Base-by-base conservation (phyloP, 2,888 invertebrate genomes). In the Adelognathus sp. region DNA sequence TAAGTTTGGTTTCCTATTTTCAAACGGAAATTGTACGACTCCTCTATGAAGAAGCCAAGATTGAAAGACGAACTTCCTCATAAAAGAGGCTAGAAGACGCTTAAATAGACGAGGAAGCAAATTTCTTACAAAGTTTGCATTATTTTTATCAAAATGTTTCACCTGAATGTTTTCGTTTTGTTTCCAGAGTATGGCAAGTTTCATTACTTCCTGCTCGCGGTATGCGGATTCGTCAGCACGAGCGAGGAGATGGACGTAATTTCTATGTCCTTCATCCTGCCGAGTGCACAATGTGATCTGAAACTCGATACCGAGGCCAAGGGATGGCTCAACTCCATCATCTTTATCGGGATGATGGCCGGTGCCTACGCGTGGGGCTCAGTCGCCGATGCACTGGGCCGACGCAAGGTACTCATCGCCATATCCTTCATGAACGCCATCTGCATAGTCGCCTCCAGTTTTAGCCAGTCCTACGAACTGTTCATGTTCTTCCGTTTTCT, bases 161-260 rank as follows among this genome's bases (percentile, higher is more conserved):
- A 2, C 36, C n/a, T 24, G 2, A 21, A 11, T 46, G 7, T 41
- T 46, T 29, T 58, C 50, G 14, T 16, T 50, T 33, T 67, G 14
- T 76, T 84, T 81, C 7, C 91, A 95, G 96, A 95, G 89, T 96
- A 96, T 95, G 97, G 97, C 89, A 95, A 96, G 92, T 98, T 98
- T 92, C 98, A 98, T 92, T 96, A 97, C 92, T 93, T 96, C 89
- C 94, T 98, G 91, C 93, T 98, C 93, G 95, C 96, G 90, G 96
- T 98, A 92, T 98, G 98, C 93, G 98, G 98, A 86, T 96, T 98
- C 93, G 97, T 98, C 92, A 97, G 96, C 93, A 97, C 97, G 85
- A 97, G 97, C 92, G 98, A 98, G 94, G 97, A 98, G 94, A 97
- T 98, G 95, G 98, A 98, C 93, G 97, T 98, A 93, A 96, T 98